phyloP scores from a whole-genome alignment of 2,888 invertebrate genomes.

The Chymomyza caudatula region DNA sequence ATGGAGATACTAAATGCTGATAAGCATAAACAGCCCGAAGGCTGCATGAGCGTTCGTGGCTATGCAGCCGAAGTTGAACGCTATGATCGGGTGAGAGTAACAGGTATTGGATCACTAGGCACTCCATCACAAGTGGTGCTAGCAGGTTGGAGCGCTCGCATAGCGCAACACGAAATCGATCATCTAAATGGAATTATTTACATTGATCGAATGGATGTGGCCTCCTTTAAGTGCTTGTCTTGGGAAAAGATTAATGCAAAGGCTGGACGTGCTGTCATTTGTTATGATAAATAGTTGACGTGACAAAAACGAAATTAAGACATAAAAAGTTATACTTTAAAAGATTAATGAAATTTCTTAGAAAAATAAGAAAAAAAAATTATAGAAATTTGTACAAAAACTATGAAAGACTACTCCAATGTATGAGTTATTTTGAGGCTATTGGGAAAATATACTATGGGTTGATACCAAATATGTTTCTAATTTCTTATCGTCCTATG shows the following conservation, averaged over 20 bases:
- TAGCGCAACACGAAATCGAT: conserved; percentile 89
- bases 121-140: conserved; percentile 78
- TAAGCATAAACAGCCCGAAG: conserved; percentile 80
- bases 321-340: too few relatives aligned
- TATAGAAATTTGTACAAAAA: too few relatives aligned
- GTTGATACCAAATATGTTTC: too few relatives aligned
- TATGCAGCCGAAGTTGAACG: conserved; percentile 85
- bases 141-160: conserved; percentile 84
- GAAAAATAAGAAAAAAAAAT: not conserved
- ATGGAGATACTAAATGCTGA: conserved; percentile 82
- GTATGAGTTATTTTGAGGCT: too few relatives aligned
- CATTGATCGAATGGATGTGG: conserved; percentile 85
- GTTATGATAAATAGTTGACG: conserved; percentile 79
- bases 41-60: conserved; percentile 85
- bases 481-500: too few relatives aligned
- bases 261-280: conserved; percentile 82
- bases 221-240: conserved; percentile 81
- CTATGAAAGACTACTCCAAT: too few relatives aligned
- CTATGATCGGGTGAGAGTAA: conserved; percentile 81
- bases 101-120: conserved; percentile 81
- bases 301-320: too few relatives aligned
- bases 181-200: conserved; percentile 86
- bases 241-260: conserved; percentile 83
- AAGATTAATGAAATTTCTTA: too few relatives aligned
- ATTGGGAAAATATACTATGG: too few relatives aligned